phyloP scores from a whole-genome alignment of 2,113 vertebrate species.

The Odocoileus hemionus region DNA sequence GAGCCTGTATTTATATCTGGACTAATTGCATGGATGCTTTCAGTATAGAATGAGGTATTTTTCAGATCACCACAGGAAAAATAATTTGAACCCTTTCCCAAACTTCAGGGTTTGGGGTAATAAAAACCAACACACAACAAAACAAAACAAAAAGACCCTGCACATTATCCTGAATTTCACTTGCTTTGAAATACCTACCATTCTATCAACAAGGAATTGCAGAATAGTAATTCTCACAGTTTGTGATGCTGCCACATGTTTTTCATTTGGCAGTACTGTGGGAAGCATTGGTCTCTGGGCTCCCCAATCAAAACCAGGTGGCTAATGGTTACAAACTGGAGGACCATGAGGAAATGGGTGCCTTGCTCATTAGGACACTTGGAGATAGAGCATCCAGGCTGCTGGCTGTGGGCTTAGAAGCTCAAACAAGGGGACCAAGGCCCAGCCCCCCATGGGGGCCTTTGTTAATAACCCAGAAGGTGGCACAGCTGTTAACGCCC shows the following conservation, averaged over 20 bases:
- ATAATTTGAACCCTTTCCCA: conserved; percentile 33
- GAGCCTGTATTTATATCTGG: conserved; percentile 65
- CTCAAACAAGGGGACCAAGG: not conserved
- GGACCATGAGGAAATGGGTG: not conserved
- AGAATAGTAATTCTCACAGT: conserved; percentile 58
- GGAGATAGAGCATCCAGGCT: not conserved
- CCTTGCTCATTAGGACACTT: conserved; percentile 8
- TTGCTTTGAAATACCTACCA: conserved; percentile 53
- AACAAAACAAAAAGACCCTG: conserved; percentile 28
- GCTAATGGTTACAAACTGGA: conserved; percentile 41
- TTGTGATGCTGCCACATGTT: conserved; percentile 46
- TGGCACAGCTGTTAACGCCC: conserved; percentile 37
- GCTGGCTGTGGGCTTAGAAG: not conserved
- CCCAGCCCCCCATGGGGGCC: not conserved
- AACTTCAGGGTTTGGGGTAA: conserved; percentile 45
- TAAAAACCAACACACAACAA: not conserved
- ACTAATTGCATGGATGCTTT: conserved; percentile 60
- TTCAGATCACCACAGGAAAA: conserved; percentile 46
- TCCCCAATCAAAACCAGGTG: conserved; percentile 65
- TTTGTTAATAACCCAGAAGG: conserved; percentile 37
- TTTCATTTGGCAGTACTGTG: conserved; percentile 72
- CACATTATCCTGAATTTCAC: conserved; percentile 40
- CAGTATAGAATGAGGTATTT: conserved; percentile 39
- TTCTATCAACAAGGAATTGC: conserved; percentile 60
- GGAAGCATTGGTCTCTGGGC: conserved; percentile 19